Evolutionary conservation across 2,888 invertebrate genomes (phyloP), one percentile per base, ranked within the genome.

Genomic region (Sipunculus nudus): DNA sequence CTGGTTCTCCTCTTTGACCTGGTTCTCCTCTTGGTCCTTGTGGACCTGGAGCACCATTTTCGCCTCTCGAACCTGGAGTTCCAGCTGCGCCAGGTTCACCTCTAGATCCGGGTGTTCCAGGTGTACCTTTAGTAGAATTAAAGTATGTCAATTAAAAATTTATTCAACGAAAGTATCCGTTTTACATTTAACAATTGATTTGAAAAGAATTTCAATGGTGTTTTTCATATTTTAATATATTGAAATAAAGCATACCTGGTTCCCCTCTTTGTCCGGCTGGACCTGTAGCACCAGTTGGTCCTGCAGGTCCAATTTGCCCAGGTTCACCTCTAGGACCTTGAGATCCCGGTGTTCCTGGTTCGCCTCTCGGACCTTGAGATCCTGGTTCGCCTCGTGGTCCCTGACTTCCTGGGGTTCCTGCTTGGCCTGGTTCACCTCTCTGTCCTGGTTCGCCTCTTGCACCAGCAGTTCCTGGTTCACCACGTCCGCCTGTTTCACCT

Each of bases 321-420:
- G 53, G 6, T 8, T 1, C 26, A 4, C 52, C 49, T 16, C 41
- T 35, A 2, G n/a, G 45, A 25, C 67, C 67, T 48, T 32, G 40
- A 29, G 40, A 13, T 39, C 67, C 67, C 26, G 53, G 58, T n/a
- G 55, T 39, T 41, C 68, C 68, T 29, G 48, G 53, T 16, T 53
- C 35, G 38, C 69, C 29, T 16, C n/a, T 35, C 50, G 8, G 10
- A 38, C 56, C 56, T 48, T 47, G 38, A 35, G 38, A 35, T 28
- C 93, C 93, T 5, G 89, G 89, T 16, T 23, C 38, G 10, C 38
- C 38, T 35, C 38, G 10, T 13, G 38, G 38, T 35, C 38, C 38
- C 10, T 10, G 16, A 35, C 10, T 10, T 13, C 38, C 38, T 10
- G 10, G 10, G 10, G 38, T 10, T 16, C 38, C 38, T 16, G 10